phyloP scores from a whole-genome alignment of 2,797 vertebrate species.

The Etheostoma nigrum region DNA sequence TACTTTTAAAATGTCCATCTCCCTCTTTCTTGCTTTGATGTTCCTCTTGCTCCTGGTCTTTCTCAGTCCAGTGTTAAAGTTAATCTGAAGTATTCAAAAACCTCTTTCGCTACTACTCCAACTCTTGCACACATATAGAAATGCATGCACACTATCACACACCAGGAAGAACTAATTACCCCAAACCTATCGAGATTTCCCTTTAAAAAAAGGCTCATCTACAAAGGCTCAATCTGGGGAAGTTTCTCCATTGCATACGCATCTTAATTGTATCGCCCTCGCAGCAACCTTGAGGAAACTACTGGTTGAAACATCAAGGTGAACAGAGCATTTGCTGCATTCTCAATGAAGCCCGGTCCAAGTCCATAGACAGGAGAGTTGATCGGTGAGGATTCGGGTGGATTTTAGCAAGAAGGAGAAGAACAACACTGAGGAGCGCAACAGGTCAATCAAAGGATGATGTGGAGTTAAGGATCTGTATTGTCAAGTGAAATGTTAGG shows the following conservation, averaged over 20 bases:
- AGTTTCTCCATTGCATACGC: constrained; percentile 36
- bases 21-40: neutral
- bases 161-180: constrained; percentile 47
- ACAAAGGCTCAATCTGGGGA: constrained; percentile 50
- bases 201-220: constrained; percentile 51
- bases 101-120: constrained; percentile 3
- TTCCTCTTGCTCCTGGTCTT: constrained; percentile 11
- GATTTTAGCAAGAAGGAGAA: constrained; percentile 37
- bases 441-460: constrained; percentile 52
- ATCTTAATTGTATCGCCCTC: constrained; percentile 43
- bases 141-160: constrained; percentile 26
- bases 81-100: constrained; percentile 35
- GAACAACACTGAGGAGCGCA: constrained; percentile 32
- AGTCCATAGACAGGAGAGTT: constrained; percentile 42
- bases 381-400: constrained; percentile 49
- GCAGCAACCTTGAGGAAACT: constrained; percentile 61
- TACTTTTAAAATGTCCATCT: neutral
- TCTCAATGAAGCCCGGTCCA: constrained; percentile 26
- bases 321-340: constrained; percentile 46
- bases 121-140: constrained; percentile 20
- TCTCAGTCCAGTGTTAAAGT: constrained; percentile 34
- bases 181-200: constrained; percentile 47
- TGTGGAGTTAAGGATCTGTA: constrained; percentile 26
- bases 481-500: constrained; percentile 32
- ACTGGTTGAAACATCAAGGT: constrained; percentile 63